Evolutionary conservation across 2,113 vertebrate genomes (phyloP), one percentile per base, ranked within the genome.

Genomic region (Tor tambroides): DNA sequence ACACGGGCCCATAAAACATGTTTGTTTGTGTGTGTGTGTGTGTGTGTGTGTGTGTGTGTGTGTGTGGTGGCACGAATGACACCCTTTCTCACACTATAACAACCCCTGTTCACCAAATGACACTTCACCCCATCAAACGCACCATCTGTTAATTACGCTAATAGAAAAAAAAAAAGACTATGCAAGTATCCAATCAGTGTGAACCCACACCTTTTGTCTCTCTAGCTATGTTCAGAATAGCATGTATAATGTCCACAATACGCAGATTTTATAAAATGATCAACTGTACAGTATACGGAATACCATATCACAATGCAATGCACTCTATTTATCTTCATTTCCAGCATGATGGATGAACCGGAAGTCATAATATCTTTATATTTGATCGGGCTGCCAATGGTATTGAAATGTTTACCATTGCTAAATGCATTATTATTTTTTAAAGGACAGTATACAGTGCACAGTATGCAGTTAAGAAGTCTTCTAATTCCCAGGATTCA

Each of bases 121-220:
- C 92, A 91, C 93, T 91, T 94, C 94, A 94, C 90, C 92, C 93
- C 93, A 95, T 94, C 93, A 94, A 93, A 93, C 84, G 92, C 92
- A 92, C 94, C 94, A 94, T 95, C 94, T 95, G 94, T 94, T 94
- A 94, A 95, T 94, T 94, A 94, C 93, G 93, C 93, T 94, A 94
- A 94, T 94, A 92, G 89, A 93, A 92, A 93, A 87, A 92, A 93
- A 87, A 92, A 49, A 15, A 49, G 90, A 91, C 85, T 93, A 92
- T 92, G 93, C 91, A 93, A 92, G 88, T 91, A 91, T 90, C 87
- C 89, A 92, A 93, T 93, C 92, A 93, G 90, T 91, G 91, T 91
- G 88, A 91, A 89, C 67, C 67, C 75, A 83, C 91, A 92, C 79
- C 67, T 72, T 46, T 28, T n/a, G 17, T 86, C 23, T 56, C 1